A percentile compares a stretch with the other conserved stretches of the same genome.
These are phyloP conservation scores for Leptinotarsa haldemani DNA, from an alignment of 2,888 invertebrate species.

Conservation along the genomic window DNA sequence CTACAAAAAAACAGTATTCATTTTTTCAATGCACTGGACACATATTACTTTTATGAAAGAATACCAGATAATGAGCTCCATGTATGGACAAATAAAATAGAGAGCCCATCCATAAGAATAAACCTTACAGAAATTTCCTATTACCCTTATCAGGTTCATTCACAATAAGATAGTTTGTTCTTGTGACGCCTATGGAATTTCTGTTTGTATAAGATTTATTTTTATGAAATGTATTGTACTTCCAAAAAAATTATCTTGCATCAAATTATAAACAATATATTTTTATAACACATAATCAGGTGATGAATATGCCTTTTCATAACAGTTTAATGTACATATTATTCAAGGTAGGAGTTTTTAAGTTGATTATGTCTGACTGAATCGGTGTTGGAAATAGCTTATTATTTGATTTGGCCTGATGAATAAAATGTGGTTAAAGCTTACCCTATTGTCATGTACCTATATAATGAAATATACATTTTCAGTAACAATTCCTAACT, in stretches of 20 bases:
- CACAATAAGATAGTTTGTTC: neutral
- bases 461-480: neutral
- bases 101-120: conserved; percentile 25
- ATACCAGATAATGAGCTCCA: no score
- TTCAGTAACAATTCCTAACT: conserved; percentile 3
- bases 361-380: conserved; percentile 54
- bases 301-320: conserved; percentile 65
- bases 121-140: neutral
- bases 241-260: conserved; percentile 9
- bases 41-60: no score
- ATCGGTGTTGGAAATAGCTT: conserved; percentile 59
- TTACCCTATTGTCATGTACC: neutral
- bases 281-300: conserved; percentile 61
- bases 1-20: no score
- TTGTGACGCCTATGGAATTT: neutral
- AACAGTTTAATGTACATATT: conserved; percentile 55
- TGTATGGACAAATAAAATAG: conserved; percentile 22
- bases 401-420: conserved; percentile 44
- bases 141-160: neutral
- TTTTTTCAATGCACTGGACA: no score
- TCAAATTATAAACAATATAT: conserved; percentile 49
- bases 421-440: conserved; percentile 28
- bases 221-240: conserved; percentile 5
- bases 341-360: conserved; percentile 49
- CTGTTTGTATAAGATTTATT: conserved; percentile 14